Base-by-base conservation (phyloP, 2,113 vertebrate species). In the Anolis carolinensis region DNA sequence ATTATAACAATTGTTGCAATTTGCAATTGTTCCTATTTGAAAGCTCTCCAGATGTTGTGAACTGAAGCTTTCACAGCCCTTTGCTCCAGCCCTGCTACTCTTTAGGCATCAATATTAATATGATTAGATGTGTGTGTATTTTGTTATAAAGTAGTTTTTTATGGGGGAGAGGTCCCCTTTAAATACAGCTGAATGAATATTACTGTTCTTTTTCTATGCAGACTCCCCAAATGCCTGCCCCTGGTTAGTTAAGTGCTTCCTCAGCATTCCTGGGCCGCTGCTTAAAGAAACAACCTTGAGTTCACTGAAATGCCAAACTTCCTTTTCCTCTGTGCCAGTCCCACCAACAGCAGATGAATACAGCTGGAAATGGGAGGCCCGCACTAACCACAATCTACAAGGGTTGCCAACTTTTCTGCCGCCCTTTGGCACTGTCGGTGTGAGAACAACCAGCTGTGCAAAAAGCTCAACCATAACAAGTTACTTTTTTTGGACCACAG, bases 261-360 rank as follows among this genome's bases (percentile, higher is more conserved):
- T 88, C 76, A 74, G 86, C 39, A 83, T 78, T 79, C 81, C 81
- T 36, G 27, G 30, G 68, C 52, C 76, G 39, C 81, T 52, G n/a
- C 55, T 65, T 75, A 73, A 55, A 79, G 39, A 88, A 84, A 84
- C 79, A 81, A 67, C 65, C 83, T 73, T 73, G 65, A 79, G 78
- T 70, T 36, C 8, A 23, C 32, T 48, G 55, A 21, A 79, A 88
- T 34, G 11, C 18, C 67, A 74, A 80, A 65, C 59, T 88, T 88
- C 86, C 86, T 52, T 84, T 88, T 80, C 70, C 68, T n/a, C 36
- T 48, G 62, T 79, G 86, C 86, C 72, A 84, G 16, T 16, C 73
- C 68, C 70, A 2, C 44, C 68, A 52, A 32, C 67, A 70, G 76
- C 86, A 84, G 76, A 83, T 16, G 74, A 63, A 63, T 34, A 79